A percentile compares a stretch with the other conserved stretches of the same genome.
phyloP scores from a whole-genome alignment of 2,113 vertebrate genomes.

The Mixornis gularis region DNA sequence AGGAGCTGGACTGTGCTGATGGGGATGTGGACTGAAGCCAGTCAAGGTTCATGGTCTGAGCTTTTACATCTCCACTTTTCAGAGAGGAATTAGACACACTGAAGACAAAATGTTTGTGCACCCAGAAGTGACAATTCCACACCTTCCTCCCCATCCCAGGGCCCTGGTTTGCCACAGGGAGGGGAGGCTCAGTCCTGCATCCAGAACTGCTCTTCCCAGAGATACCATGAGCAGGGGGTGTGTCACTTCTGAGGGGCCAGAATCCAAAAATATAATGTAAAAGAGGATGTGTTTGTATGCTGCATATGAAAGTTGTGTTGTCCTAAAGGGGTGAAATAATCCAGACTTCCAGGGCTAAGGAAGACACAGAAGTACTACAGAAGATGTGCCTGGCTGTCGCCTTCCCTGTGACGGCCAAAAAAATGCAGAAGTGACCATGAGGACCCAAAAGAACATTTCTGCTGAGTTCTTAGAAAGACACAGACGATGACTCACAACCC shows the following conservation, averaged over 20 bases:
- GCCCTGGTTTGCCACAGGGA: background rate
- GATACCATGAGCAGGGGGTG: rapidly evolving
- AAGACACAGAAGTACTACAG: background rate
- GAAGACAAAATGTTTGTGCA: background rate
- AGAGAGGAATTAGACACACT: background rate
- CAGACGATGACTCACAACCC: rapidly evolving
- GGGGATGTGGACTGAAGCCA: background rate
- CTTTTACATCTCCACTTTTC: background rate
- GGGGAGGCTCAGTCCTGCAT: background rate
- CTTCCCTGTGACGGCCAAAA: rapidly evolving
- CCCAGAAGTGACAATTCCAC: background rate
- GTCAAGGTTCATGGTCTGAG: background rate
- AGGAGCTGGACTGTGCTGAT: background rate
- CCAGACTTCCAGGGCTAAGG: background rate
- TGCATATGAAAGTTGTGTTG: background rate
- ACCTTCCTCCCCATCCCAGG: background rate
- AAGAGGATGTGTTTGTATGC: background rate
- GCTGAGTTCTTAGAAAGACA: background rate
- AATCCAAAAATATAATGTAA: background rate
- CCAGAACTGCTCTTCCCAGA: background rate
- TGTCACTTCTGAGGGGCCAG: background rate
- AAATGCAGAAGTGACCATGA: background rate
- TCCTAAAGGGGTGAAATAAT: background rate
- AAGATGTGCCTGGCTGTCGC: background rate
- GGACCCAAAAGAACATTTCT: background rate